Evolutionary conservation across 2,113 vertebrate species (phyloP).

Genomic region (Acanthisitta chloris): DNA sequence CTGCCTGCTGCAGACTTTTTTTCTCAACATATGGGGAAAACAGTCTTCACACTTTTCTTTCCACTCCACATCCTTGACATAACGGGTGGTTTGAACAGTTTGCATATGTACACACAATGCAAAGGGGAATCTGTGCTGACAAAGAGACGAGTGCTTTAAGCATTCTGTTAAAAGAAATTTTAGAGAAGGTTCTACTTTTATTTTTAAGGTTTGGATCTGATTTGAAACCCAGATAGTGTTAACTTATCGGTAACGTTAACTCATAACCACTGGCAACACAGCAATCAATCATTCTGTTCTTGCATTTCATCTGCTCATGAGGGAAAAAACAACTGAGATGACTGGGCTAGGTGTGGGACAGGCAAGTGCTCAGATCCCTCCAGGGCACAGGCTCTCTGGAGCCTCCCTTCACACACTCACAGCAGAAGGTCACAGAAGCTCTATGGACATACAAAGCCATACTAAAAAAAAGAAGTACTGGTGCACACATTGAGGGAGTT

Average conservation of each 20-base stretch:
- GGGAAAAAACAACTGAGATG: not conserved
- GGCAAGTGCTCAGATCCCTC: not conserved
- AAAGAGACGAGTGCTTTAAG: not conserved
- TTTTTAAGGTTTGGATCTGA: not conserved
- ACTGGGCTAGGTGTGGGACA: not conserved
- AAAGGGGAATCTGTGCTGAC: constrained; percentile 2
- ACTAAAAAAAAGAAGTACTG: not conserved
- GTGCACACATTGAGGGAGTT: not conserved
- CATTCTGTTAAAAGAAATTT: not conserved
- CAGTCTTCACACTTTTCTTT: constrained; percentile 20
- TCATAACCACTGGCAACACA: not conserved
- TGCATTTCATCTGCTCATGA: not conserved
- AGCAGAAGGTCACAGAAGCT: not conserved
- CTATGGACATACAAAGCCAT: not conserved
- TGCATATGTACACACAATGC: not conserved
- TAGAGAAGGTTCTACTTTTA: not conserved
- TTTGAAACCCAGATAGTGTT: not conserved
- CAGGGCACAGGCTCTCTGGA: not conserved
- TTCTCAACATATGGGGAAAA: constrained; percentile 7
- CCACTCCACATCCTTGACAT: constrained; percentile 8
- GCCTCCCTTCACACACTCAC: not conserved
- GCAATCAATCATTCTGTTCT: not conserved
- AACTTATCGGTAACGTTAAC: not conserved
- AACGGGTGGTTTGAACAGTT: not conserved
- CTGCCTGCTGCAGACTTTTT: constrained; percentile 18